Evolutionary conservation across 2,797 vertebrate species (phyloP).

Genomic region (Urocyon cinereoargenteus): DNA sequence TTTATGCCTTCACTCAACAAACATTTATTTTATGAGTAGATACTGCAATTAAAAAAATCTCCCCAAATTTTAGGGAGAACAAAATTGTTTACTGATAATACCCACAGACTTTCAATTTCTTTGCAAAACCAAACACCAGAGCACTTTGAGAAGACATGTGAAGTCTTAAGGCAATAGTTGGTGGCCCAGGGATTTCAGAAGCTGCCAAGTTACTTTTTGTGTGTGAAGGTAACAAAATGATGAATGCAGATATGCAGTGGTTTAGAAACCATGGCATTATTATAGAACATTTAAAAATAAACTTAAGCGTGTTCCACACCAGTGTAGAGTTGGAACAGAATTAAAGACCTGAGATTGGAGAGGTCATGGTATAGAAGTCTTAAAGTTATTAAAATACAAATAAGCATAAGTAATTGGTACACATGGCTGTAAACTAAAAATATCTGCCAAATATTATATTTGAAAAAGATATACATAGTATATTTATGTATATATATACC

Average conservation of each 20-base stretch:
- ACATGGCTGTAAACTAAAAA: background rate
- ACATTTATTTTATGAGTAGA: background rate
- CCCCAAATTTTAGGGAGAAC: background rate
- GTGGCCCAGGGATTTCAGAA: background rate
- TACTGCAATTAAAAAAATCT: background rate
- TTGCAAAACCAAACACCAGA: background rate
- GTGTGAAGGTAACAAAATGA: background rate
- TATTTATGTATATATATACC: background rate
- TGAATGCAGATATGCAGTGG: background rate
- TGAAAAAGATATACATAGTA: background rate
- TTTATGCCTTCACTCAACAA: background rate
- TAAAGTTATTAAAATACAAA: slow-evolving; percentile 27
- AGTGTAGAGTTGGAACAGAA: background rate
- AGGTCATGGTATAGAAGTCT: background rate
- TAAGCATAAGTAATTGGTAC: background rate
- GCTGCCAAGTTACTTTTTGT: background rate
- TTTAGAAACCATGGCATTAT: background rate
- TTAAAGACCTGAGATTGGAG: background rate
- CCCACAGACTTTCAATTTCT: background rate
- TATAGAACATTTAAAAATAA: background rate
- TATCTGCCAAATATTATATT: background rate
- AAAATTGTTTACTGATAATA: background rate
- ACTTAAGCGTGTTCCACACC: background rate
- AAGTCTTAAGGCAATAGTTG: background rate
- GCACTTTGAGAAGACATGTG: background rate